phyloP scores from a whole-genome alignment of 1,140 invertebrate species.

The Cherax destructor region DNA sequence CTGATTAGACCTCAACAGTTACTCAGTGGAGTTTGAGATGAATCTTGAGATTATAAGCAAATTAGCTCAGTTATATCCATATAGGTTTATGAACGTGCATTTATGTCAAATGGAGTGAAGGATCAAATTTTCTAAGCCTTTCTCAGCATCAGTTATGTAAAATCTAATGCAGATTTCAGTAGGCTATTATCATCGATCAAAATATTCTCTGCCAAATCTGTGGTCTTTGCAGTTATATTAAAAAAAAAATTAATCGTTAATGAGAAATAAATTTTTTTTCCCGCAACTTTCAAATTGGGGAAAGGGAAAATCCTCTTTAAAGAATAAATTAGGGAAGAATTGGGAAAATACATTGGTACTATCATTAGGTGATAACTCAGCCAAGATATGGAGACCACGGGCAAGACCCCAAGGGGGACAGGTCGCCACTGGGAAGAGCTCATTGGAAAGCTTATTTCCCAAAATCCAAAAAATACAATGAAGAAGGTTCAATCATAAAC shows the following conservation, averaged over 20 bases:
- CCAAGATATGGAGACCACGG: slow-evolving; percentile 65
- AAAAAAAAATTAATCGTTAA: neutral
- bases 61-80: too few relatives aligned
- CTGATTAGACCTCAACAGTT: too few relatives aligned
- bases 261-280: neutral
- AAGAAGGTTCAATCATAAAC: slow-evolving; percentile 50
- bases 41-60: too few relatives aligned
- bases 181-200: neutral
- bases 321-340: neutral
- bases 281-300: neutral
- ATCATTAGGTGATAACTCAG: slow-evolving; percentile 55
- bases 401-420: slow-evolving; percentile 61
- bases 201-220: neutral
- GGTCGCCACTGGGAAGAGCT: slow-evolving; percentile 46
- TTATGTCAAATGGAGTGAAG: too few relatives aligned
- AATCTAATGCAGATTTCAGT: neutral
- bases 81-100: too few relatives aligned
- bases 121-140: neutral
- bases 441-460: slow-evolving; percentile 54
- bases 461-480: slow-evolving; percentile 56
- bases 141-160: neutral
- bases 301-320: neutral
- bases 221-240: neutral
- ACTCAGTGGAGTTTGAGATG: too few relatives aligned
- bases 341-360: slow-evolving; percentile 16